These are phyloP conservation scores for Lepisosteus oculatus DNA, from an alignment of 2,113 vertebrate genomes.

Conservation along the genomic window DNA sequence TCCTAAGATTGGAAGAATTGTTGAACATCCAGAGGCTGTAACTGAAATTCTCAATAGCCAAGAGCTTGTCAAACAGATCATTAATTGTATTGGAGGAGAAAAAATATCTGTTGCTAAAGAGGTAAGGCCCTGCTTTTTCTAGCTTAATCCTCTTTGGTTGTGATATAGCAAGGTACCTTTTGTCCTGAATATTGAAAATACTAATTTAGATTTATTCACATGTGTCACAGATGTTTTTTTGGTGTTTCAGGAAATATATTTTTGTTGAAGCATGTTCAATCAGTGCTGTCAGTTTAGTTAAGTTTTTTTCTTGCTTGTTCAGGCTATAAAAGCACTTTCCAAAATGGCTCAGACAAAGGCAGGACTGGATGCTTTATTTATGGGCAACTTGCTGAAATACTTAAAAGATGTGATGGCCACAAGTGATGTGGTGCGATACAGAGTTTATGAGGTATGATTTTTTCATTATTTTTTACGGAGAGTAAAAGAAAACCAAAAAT, in stretches of 20 bases:
- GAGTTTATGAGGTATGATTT: slow-evolving; percentile 84
- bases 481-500: no score
- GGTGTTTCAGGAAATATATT: not conserved
- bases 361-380: slow-evolving; percentile 83
- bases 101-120: slow-evolving; percentile 87
- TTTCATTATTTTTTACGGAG: no score
- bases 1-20: slow-evolving; percentile 78
- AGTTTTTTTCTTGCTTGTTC: slow-evolving; percentile 24
- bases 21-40: slow-evolving; percentile 70
- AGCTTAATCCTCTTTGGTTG: not conserved
- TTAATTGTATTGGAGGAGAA: slow-evolving; percentile 79
- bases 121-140: slow-evolving; percentile 52
- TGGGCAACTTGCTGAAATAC: slow-evolving; percentile 70
- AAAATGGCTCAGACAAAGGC: slow-evolving; percentile 72
- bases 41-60: slow-evolving; percentile 73
- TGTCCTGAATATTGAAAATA: no score
- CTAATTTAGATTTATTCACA: no score
- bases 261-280: not conserved
- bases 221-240: no score
- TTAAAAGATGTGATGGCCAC: slow-evolving; percentile 82
- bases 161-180: not conserved
- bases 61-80: slow-evolving; percentile 71
- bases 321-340: slow-evolving; percentile 82
- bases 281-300: slow-evolving; percentile 2
- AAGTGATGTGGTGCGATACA: slow-evolving; percentile 82